Evolutionary conservation across 2,888 invertebrate genomes (phyloP).

Genomic region (Andrena fulva): DNA sequence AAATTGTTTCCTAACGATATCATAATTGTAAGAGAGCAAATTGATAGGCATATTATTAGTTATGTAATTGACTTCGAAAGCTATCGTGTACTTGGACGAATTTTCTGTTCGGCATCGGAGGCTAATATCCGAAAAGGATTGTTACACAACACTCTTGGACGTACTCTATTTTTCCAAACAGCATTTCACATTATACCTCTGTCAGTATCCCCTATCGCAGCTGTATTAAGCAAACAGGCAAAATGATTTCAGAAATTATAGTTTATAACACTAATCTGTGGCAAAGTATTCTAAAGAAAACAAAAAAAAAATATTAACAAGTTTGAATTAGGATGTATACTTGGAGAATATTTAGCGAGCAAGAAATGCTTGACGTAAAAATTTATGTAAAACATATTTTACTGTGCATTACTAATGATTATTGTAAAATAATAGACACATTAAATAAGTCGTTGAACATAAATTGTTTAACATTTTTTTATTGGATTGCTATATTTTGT

Average conservation of each 20-base stretch:
- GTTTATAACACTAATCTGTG: slow-evolving; percentile 49
- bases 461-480: slow-evolving; percentile 41
- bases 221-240: slow-evolving; percentile 38
- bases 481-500: slow-evolving; percentile 63
- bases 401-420: slow-evolving; percentile 32
- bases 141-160: slow-evolving; percentile 13
- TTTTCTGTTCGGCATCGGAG: slow-evolving; percentile 20
- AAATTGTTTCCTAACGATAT: slow-evolving; percentile 23
- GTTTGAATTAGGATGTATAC: slow-evolving; percentile 12
- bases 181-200: slow-evolving; percentile 35
- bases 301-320: slow-evolving; percentile 14
- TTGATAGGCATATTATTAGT: slow-evolving; percentile 35
- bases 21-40: neutral
- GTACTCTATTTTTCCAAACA: slow-evolving; percentile 33
- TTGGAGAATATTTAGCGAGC: slow-evolving; percentile 15
- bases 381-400: slow-evolving; percentile 42
- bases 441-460: slow-evolving; percentile 30
- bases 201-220: slow-evolving; percentile 12
- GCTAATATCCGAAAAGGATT: slow-evolving; percentile 16
- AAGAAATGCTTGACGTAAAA: slow-evolving; percentile 49
- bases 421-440: slow-evolving; percentile 21
- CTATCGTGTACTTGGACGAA: slow-evolving; percentile 16
- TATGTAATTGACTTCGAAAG: slow-evolving; percentile 19
- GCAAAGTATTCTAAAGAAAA: slow-evolving; percentile 13
- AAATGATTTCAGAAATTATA: slow-evolving; percentile 45